Conservation (phyloP, 2,797 vertebrate genomes). For the Acomys russatus region DNA sequence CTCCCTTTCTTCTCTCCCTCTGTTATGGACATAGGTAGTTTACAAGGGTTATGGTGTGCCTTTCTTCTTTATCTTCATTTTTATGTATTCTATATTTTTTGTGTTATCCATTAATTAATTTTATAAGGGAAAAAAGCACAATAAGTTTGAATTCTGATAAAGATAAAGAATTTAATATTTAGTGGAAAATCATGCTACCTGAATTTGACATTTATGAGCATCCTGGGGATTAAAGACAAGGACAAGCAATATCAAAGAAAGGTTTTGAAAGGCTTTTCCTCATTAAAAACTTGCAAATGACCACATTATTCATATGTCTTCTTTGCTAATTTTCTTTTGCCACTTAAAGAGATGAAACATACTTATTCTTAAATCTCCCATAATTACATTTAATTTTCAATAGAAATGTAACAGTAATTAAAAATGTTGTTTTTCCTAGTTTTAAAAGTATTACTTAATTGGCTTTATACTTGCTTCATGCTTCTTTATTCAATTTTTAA, state of each 20-base stretch:
- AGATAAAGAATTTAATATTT: background rate
- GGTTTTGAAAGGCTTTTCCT: background rate
- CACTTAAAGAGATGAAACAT: background rate
- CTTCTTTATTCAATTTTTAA: background rate
- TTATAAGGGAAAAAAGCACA: background rate
- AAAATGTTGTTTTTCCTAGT: background rate
- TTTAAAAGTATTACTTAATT: slow-evolving; percentile 31
- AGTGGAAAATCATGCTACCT: background rate
- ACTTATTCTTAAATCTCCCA: slow-evolving; percentile 17
- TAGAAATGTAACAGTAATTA: slow-evolving; percentile 1
- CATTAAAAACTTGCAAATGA: slow-evolving; percentile 3
- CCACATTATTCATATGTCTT: background rate
- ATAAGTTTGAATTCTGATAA: background rate
- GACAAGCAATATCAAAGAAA: background rate
- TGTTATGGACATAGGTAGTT: background rate
- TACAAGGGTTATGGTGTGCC: background rate
- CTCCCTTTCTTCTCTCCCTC: background rate
- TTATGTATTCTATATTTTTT: background rate
- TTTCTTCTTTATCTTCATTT: background rate
- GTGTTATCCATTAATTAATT: background rate
- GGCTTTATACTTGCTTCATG: background rate
- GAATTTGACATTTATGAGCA: background rate
- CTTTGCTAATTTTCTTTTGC: background rate
- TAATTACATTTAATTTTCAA: slow-evolving; percentile 12
- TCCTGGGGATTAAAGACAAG: background rate